Evolutionary conservation across 2,888 invertebrate genomes (phyloP).

Genomic region (Amphiduros pacificus): DNA sequence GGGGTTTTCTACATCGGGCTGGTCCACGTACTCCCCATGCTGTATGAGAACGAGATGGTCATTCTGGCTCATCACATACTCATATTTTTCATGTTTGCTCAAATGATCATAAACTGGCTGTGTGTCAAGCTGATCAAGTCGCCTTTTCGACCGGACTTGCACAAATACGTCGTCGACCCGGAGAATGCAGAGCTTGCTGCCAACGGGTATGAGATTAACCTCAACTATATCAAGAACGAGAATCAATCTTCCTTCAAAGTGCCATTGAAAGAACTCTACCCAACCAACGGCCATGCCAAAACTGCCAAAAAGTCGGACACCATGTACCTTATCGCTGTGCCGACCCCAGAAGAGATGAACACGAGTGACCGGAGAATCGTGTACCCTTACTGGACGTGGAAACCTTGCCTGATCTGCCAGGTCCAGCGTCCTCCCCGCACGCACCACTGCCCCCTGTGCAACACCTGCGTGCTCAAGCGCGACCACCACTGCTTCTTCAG

Average conservation of each 20-base stretch:
- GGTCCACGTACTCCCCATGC: slow-evolving; percentile 35
- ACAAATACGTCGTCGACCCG: slow-evolving; percentile 26
- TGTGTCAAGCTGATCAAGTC: slow-evolving; percentile 42
- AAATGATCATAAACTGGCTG: slow-evolving; percentile 46
- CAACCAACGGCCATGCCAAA: slow-evolving; percentile 18
- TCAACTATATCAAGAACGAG: slow-evolving; percentile 22
- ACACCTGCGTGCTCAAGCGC: slow-evolving; percentile 49
- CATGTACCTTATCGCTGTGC: slow-evolving; percentile 3
- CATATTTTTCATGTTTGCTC: slow-evolving; percentile 36
- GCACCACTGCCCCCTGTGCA: slow-evolving; percentile 53
- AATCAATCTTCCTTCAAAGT: not conserved
- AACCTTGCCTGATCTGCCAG: slow-evolving; percentile 45
- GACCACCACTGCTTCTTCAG: slow-evolving; percentile 57
- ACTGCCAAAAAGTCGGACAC: slow-evolving; percentile 5
- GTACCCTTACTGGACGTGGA: slow-evolving; percentile 54
- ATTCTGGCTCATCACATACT: slow-evolving; percentile 26
- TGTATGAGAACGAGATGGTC: slow-evolving; percentile 33
- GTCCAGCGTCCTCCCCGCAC: slow-evolving; percentile 48
- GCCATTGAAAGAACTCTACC: slow-evolving; percentile 2
- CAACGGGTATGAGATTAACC: slow-evolving; percentile 31
- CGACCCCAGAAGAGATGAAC: slow-evolving; percentile 2
- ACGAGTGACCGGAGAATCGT: slow-evolving; percentile 25
- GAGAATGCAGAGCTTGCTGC: slow-evolving; percentile 19
- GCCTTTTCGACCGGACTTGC: slow-evolving; percentile 33
- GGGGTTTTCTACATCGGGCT: slow-evolving; percentile 34